Conservation (phyloP, 2,113 vertebrate genomes). For the Mobula birostris region DNA sequence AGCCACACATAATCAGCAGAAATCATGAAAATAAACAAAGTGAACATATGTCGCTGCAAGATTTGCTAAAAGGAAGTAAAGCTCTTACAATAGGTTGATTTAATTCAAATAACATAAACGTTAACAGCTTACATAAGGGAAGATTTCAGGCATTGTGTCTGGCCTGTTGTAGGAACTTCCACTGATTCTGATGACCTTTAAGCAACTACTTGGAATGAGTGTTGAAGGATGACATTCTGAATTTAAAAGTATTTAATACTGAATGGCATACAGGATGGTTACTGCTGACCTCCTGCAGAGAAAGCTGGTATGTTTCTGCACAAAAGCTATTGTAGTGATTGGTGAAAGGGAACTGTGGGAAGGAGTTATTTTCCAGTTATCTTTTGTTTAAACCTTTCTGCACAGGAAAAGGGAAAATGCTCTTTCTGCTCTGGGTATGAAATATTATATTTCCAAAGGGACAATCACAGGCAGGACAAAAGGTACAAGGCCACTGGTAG, state of each 20-base stretch:
- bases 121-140: constrained; percentile 4
- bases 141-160: not conserved
- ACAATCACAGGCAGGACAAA: constrained; percentile 61
- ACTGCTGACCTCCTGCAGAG: constrained; percentile 52
- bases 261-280: constrained; percentile 25
- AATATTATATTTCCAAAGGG: constrained; percentile 70
- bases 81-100: constrained; percentile 8
- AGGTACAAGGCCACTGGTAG: constrained; percentile 41
- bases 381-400: constrained; percentile 61
- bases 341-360: constrained; percentile 55
- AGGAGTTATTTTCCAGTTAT: constrained; percentile 53
- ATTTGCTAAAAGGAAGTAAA: constrained; percentile 11
- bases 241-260: constrained; percentile 22
- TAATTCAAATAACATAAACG: constrained; percentile 33
- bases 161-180: constrained; percentile 27
- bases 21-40: not conserved
- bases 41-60: not conserved
- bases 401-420: constrained; percentile 69
- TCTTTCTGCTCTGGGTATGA: constrained; percentile 57
- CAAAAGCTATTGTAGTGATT: constrained; percentile 53
- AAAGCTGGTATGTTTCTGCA: constrained; percentile 49
- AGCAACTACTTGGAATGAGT: not conserved
- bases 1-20: not conserved
- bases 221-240: constrained; percentile 27
- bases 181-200: constrained; percentile 20